Evolutionary conservation across 1,140 invertebrate genomes (phyloP).

Genomic region (Leptopilina boulardi): DNA sequence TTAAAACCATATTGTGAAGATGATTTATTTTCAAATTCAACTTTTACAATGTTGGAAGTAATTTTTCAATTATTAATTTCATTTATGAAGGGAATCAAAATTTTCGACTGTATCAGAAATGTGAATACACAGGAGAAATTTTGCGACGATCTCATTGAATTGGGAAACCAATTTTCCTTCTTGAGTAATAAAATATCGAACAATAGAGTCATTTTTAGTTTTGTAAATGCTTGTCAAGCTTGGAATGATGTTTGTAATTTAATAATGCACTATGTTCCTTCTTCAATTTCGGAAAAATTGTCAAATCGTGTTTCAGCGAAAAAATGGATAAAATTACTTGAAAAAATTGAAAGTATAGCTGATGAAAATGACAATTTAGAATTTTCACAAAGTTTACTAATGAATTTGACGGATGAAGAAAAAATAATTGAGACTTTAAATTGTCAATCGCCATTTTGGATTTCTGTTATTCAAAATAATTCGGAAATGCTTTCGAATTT

Average conservation of each 20-base stretch:
- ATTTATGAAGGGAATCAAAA: conserved; percentile 21
- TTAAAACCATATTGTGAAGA: neutral
- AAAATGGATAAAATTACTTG: conserved; percentile 11
- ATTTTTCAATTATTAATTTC: neutral
- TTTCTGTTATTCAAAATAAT: conserved; percentile 11
- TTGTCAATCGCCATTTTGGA: neutral
- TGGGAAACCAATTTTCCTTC: neutral
- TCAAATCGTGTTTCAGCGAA: neutral
- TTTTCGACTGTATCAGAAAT: neutral
- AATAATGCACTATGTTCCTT: neutral
- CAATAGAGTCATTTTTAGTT: neutral
- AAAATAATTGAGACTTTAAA: neutral
- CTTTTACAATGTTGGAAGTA: neutral
- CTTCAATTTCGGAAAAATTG: neutral
- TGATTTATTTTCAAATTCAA: neutral
- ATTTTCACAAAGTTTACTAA: neutral
- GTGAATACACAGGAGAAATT: conserved; percentile 2
- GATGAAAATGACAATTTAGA: neutral
- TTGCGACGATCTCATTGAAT: conserved; percentile 5
- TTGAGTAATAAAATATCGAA: neutral
- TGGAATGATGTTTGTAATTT: conserved; percentile 25
- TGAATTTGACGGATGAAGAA: neutral
- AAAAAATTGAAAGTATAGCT: neutral
- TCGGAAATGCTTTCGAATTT: neutral
- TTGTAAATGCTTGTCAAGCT: conserved; percentile 20